These are phyloP conservation scores for Geopemphigus sp. DNA, from an alignment of 1,140 invertebrate genomes.

Conservation along the genomic window DNA sequence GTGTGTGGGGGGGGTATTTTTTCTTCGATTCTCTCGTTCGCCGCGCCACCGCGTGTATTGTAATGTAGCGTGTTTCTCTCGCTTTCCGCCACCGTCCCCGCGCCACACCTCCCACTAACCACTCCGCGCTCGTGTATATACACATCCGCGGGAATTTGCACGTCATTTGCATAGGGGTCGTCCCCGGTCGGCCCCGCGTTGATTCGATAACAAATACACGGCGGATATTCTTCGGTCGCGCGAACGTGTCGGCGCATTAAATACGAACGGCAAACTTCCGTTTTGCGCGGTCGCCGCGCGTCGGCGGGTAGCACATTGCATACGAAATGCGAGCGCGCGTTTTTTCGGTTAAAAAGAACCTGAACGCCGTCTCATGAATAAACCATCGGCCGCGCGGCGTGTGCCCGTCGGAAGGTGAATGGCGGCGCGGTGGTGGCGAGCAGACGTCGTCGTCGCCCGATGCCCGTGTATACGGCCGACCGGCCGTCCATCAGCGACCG, in stretches of 20 bases:
- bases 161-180: slow-evolving; percentile 31
- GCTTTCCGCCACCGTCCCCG: not conserved
- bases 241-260: slow-evolving; percentile 46
- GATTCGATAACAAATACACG: slow-evolving; percentile 48
- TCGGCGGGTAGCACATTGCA: slow-evolving; percentile 38
- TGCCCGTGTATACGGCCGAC: no score
- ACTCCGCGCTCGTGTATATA: not conserved
- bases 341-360: slow-evolving; percentile 47
- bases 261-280: slow-evolving; percentile 47
- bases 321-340: slow-evolving; percentile 28
- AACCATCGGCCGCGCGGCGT: slow-evolving; percentile 28
- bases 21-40: not conserved
- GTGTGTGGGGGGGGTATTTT: no score
- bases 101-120: not conserved
- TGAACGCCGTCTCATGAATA: slow-evolving; percentile 48
- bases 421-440: not conserved
- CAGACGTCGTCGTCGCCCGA: no score
- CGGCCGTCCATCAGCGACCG: no score
- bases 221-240: slow-evolving; percentile 41
- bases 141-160: slow-evolving; percentile 2
- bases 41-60: no score
- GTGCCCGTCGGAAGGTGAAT: no score
- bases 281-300: not conserved
- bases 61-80: no score
- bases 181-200: slow-evolving; percentile 31